These are phyloP conservation scores for Polymixis lichenea DNA, from an alignment of 2,888 invertebrate genomes.

Conservation along the genomic window DNA sequence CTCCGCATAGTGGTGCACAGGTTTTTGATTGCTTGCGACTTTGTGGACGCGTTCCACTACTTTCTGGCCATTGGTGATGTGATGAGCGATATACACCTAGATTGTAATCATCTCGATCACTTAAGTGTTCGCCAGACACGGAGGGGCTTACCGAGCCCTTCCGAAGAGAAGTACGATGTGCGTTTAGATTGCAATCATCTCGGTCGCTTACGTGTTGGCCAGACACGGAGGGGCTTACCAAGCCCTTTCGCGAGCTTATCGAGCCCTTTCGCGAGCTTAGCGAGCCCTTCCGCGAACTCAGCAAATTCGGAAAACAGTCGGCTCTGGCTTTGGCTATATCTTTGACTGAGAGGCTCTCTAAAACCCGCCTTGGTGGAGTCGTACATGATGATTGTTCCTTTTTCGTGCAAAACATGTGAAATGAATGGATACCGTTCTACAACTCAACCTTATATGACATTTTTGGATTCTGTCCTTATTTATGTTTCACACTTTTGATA, in stretches of 20 bases:
- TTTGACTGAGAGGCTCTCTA: conserved; percentile 1
- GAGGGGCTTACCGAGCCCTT: not conserved
- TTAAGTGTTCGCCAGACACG: not conserved
- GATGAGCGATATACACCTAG: not conserved
- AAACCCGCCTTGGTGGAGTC: conserved; percentile 3
- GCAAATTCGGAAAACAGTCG: not conserved
- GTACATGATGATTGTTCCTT: not conserved
- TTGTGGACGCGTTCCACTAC: not conserved
- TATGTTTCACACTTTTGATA: conserved; percentile 2
- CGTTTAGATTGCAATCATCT: conserved; percentile 7
- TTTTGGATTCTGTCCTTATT: conserved; percentile 2
- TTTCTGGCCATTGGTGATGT: conserved; percentile 3
- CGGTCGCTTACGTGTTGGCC: not conserved
- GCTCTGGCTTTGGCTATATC: conserved; percentile 11
- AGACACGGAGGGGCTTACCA: not conserved
- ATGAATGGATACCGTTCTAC: not conserved
- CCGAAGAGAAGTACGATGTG: not conserved
- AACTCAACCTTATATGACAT: conserved; percentile 3
- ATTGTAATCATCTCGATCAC: not conserved
- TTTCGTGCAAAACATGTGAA: conserved; percentile 34
- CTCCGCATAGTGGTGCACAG: conserved; percentile 12
- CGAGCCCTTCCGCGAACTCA: not conserved
- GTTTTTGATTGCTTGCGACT: not conserved
- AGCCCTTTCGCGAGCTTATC: not conserved
- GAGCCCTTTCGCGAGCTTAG: not conserved